Evolutionary conservation across 1,140 invertebrate genomes (phyloP).

Genomic region (Apolygus lucorum): DNA sequence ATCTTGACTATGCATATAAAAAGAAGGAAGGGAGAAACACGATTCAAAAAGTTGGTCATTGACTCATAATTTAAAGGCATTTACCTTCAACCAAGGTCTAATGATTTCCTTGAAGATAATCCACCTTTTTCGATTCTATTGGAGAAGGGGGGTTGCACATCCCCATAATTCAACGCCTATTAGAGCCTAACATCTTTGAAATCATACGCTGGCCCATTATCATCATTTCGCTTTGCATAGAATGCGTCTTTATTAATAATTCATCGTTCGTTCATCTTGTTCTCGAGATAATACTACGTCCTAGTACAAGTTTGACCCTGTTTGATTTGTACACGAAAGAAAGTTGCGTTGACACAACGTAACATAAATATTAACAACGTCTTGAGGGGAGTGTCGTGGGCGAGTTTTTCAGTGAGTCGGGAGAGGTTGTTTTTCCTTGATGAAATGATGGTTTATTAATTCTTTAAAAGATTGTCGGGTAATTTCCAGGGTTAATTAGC

Average conservation of each 20-base stretch:
- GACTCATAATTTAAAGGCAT: no score
- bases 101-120: not conserved
- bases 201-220: not conserved
- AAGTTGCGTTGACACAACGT: slow-evolving; percentile 10
- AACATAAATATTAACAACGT: not conserved
- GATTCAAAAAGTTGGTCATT: no score
- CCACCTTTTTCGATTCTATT: not conserved
- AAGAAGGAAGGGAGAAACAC: no score
- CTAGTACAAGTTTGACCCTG: slow-evolving; percentile 5
- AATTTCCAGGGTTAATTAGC: no score
- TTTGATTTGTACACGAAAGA: slow-evolving; percentile 6
- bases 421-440: no score
- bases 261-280: slow-evolving; percentile 7
- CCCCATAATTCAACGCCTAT: slow-evolving; percentile 7
- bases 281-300: not conserved
- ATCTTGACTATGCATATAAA: no score
- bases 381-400: not conserved
- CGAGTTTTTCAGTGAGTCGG: no score
- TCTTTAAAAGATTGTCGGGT: no score
- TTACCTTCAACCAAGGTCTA: no score
- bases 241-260: slow-evolving; percentile 12
- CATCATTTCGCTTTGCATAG: slow-evolving; percentile 12
- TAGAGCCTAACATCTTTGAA: slow-evolving; percentile 1
- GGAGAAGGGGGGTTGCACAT: slow-evolving; percentile 5
- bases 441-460: no score